Percentiles rank a stretch among this genome's conserved stretches.
These are phyloP conservation scores for Cetonia aurata DNA, from an alignment of 2,888 invertebrate species.

Conservation along the genomic window DNA sequence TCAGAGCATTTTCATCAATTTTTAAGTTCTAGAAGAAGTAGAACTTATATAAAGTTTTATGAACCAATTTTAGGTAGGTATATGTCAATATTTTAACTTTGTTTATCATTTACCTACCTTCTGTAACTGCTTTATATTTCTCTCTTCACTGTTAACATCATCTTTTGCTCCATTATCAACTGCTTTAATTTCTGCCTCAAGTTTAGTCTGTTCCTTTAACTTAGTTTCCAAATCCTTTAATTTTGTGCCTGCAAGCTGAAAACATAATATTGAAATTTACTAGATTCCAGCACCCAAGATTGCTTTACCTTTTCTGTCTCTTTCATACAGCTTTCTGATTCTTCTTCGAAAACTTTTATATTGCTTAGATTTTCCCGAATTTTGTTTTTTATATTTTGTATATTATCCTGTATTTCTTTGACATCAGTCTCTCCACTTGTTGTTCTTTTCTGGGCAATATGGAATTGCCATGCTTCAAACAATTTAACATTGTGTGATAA, in stretches of 20 bases:
- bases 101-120: constrained; percentile 59
- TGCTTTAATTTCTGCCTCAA: constrained; percentile 76
- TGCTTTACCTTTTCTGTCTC: constrained; percentile 75
- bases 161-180: constrained; percentile 76
- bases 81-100: neutral
- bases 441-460: constrained; percentile 60
- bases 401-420: constrained; percentile 55
- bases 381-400: constrained; percentile 63
- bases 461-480: constrained; percentile 80
- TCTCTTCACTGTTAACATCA: constrained; percentile 76
- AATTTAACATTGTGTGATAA: constrained; percentile 84
- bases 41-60: neutral
- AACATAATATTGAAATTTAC: constrained; percentile 42
- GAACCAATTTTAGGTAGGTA: too few species aligned
- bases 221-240: constrained; percentile 75
- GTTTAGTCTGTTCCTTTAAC: constrained; percentile 74
- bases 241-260: constrained; percentile 76
- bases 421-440: constrained; percentile 56
- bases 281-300: constrained; percentile 19
- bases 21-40: constrained; percentile 66
- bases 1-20: constrained; percentile 76
- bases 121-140: constrained; percentile 76
- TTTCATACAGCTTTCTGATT: constrained; percentile 74
- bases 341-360: constrained; percentile 70
- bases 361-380: constrained; percentile 70